Evolutionary conservation across 2,113 vertebrate genomes (phyloP).

Genomic region (Oophaga pumilio): DNA sequence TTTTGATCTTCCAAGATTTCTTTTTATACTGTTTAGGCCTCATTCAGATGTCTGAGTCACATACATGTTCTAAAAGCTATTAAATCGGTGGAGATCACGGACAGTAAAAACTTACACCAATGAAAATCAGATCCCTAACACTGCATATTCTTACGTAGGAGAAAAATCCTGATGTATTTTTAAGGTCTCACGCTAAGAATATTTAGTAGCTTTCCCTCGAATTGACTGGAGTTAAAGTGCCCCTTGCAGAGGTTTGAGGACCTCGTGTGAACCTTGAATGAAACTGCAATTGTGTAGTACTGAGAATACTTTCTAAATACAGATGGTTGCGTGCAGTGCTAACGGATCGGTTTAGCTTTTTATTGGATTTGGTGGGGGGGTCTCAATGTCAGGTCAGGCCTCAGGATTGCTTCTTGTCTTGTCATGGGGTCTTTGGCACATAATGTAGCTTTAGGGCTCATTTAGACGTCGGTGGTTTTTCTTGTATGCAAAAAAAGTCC

Average conservation of each 20-base stretch:
- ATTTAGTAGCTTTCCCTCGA: not conserved
- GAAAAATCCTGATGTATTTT: too few species aligned
- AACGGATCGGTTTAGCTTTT: constrained; percentile 36
- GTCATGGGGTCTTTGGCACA: not conserved
- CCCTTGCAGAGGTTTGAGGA: not conserved
- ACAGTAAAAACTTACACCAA: too few species aligned
- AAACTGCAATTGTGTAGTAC: not conserved
- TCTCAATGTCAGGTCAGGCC: constrained; percentile 12
- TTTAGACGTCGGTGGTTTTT: too few species aligned
- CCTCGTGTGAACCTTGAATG: not conserved
- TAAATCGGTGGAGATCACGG: too few species aligned
- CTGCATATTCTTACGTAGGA: too few species aligned
- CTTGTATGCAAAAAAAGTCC: too few species aligned
- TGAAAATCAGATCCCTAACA: too few species aligned
- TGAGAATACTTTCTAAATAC: not conserved
- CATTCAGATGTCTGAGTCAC: too few species aligned
- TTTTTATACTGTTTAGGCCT: too few species aligned
- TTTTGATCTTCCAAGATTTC: too few species aligned
- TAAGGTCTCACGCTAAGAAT: too few species aligned
- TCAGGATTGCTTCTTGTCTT: not conserved
- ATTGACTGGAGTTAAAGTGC: not conserved
- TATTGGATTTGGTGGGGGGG: constrained; percentile 39
- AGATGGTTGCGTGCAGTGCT: not conserved
- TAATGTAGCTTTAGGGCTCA: not conserved
- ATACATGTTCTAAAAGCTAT: too few species aligned